Percentiles rank a stretch among this genome's conserved stretches.
These are phyloP conservation scores for Gastrophryne carolinensis DNA, from an alignment of 2,797 vertebrate genomes.

Conservation along the genomic window DNA sequence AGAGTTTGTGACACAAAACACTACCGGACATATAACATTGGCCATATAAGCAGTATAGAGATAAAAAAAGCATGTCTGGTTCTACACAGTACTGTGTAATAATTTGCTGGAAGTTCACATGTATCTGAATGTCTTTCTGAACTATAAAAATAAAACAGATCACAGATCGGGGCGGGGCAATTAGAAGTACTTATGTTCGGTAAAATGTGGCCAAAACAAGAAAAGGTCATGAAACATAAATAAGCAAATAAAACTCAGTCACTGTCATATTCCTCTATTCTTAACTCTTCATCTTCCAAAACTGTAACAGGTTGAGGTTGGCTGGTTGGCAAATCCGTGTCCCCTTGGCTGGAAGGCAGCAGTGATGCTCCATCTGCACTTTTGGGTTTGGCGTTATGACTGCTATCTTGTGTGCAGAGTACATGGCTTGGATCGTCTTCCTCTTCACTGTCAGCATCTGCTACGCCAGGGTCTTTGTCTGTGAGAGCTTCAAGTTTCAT, in stretches of 20 bases:
- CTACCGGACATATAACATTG: background rate
- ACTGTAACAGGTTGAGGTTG: constrained; percentile 77
- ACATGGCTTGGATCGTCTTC: constrained; percentile 55
- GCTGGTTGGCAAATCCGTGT: constrained; percentile 72
- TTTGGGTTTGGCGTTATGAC: background rate
- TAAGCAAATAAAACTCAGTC: constrained; percentile 62
- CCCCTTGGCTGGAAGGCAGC: constrained; percentile 67
- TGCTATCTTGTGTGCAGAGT: background rate
- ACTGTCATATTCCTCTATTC: constrained; percentile 87
- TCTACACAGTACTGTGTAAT: background rate
- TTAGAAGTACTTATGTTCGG: background rate
- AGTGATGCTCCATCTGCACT: constrained; percentile 2
- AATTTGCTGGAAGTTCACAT: background rate
- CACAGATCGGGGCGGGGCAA: background rate
- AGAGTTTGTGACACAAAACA: background rate
- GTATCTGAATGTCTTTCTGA: background rate
- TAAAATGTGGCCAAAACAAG: background rate
- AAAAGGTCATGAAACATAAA: background rate
- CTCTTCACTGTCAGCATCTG: constrained; percentile 67
- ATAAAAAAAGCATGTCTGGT: background rate
- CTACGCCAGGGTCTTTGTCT: constrained; percentile 78
- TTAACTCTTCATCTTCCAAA: constrained; percentile 75
- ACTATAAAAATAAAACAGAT: background rate
- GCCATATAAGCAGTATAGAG: background rate
- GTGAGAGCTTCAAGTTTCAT: constrained; percentile 82